Conservation (phyloP, 2,113 vertebrate genomes). For the Brachyhypopomus gauderio region DNA sequence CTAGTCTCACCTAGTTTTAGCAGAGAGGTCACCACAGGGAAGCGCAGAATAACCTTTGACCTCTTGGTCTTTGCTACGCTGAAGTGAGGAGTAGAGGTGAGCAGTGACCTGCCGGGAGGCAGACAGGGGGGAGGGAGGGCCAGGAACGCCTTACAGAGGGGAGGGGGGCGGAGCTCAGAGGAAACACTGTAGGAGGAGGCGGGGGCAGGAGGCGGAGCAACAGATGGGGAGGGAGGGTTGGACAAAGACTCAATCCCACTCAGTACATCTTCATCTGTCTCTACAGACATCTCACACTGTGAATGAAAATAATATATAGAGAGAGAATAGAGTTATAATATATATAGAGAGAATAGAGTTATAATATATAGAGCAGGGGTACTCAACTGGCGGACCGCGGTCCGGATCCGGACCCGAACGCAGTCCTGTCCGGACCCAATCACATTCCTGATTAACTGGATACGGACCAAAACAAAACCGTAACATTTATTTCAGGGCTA, state of each 20-base stretch:
- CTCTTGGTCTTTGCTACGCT: constrained; percentile 68
- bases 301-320: neutral
- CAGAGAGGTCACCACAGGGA: neutral
- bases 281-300: constrained; percentile 44
- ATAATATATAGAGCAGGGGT: too few relatives aligned
- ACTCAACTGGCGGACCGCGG: too few relatives aligned
- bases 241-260: constrained; percentile 68
- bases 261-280: constrained; percentile 50
- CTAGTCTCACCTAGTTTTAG: constrained; percentile 33
- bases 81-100: constrained; percentile 74
- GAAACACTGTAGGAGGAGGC: constrained; percentile 30
- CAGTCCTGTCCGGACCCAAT: too few relatives aligned
- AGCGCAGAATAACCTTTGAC: constrained; percentile 55
- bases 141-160: constrained; percentile 40
- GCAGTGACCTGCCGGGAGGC: constrained; percentile 72
- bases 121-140: constrained; percentile 41
- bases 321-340: neutral
- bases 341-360: too few relatives aligned
- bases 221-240: constrained; percentile 37
- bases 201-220: constrained; percentile 10
- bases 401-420: too few relatives aligned
- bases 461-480: too few relatives aligned
- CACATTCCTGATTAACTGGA: too few relatives aligned
- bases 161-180: constrained; percentile 28
- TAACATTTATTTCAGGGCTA: too few relatives aligned